Percentiles rank a stretch among this genome's conserved stretches.
Evolutionary conservation across 2,797 vertebrate genomes (phyloP).

Genomic region (Artibeus jamaicensis): DNA sequence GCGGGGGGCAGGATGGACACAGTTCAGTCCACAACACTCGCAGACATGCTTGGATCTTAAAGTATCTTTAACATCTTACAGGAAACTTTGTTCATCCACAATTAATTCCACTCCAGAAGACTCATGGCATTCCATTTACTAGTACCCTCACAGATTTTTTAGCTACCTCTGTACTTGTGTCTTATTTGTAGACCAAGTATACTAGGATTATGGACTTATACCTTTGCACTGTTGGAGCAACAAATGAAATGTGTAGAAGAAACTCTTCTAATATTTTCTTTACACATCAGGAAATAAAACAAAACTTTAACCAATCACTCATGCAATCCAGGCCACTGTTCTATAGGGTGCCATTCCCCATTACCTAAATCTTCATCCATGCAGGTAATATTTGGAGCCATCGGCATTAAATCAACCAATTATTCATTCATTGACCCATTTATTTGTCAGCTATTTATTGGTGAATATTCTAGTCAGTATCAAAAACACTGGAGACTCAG

Average conservation of each 20-base stretch:
- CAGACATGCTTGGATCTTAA: neutral
- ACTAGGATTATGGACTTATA: neutral
- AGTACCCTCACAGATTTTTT: neutral
- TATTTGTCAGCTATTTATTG: neutral
- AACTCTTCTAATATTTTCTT: neutral
- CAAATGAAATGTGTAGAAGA: neutral
- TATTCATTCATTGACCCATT: neutral
- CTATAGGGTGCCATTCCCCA: neutral
- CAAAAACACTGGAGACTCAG: neutral
- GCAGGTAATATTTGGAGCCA: neutral
- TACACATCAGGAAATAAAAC: neutral
- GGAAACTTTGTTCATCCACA: neutral
- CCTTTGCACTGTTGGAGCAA: neutral
- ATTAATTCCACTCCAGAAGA: neutral
- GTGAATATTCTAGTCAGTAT: neutral
- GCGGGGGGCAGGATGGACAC: neutral
- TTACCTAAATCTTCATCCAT: neutral
- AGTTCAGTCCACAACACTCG: neutral
- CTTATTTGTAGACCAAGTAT: neutral
- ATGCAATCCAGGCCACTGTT: neutral
- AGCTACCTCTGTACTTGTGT: neutral
- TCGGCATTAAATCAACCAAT: neutral
- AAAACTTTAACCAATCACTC: neutral
- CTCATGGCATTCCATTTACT: neutral
- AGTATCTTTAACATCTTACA: neutral